These are phyloP conservation scores for Cydia pomonella DNA, from an alignment of 1,140 invertebrate species.

Conservation along the genomic window DNA sequence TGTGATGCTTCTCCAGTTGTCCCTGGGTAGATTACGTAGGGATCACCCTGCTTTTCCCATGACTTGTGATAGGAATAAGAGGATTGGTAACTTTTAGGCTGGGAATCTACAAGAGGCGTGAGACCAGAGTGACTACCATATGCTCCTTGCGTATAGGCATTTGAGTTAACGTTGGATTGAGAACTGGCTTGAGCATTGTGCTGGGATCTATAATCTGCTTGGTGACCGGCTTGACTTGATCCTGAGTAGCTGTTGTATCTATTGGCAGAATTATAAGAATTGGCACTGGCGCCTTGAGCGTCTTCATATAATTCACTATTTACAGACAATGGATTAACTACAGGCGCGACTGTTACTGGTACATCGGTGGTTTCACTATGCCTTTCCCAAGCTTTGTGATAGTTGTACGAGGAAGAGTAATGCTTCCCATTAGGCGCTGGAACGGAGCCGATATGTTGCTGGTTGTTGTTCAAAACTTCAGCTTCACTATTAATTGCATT, in stretches of 20 bases:
- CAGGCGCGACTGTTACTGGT: conserved; percentile 44
- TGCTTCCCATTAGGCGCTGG: conserved; percentile 57
- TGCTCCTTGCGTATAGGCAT: conserved; percentile 37
- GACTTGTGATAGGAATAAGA: conserved; percentile 79
- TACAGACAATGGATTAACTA: conserved; percentile 53
- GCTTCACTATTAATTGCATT: conserved; percentile 55
- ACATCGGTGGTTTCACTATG: conserved; percentile 52
- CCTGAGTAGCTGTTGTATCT: conserved; percentile 43
- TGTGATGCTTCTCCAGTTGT: conserved; percentile 51
- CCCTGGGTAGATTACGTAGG: conserved; percentile 71
- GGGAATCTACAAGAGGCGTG: conserved; percentile 42
- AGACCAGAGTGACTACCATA: conserved; percentile 46
- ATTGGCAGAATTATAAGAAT: conserved; percentile 47
- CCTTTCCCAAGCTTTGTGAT: conserved; percentile 77
- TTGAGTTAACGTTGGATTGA: conserved; percentile 32
- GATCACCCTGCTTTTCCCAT: conserved; percentile 78
- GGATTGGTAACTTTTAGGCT: conserved; percentile 77
- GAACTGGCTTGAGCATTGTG: conserved; percentile 6
- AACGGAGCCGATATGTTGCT: conserved; percentile 41
- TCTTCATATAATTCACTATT: conserved; percentile 67
- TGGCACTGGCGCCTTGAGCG: conserved; percentile 39
- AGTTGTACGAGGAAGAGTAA: conserved; percentile 75
- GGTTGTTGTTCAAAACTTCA: conserved; percentile 49
- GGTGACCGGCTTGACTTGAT: conserved; percentile 47
- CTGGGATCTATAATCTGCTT: conserved; percentile 44